Percentiles rank a stretch among this genome's conserved stretches.
phyloP scores from a whole-genome alignment of 2,797 vertebrate species.

The Hapalemur alaotrensis region DNA sequence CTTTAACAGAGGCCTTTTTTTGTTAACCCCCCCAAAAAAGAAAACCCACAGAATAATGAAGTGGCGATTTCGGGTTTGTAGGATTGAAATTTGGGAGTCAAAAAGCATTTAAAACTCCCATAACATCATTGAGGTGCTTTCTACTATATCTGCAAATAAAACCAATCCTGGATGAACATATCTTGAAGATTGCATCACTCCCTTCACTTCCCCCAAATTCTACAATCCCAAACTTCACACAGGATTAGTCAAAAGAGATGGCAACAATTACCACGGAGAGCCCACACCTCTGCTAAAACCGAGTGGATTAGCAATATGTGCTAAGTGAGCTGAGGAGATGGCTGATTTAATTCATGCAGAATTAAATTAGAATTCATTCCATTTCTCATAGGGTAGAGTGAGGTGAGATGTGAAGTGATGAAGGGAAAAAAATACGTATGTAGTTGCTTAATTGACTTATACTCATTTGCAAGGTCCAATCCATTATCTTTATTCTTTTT shows the following conservation, averaged over 20 bases:
- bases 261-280: background rate
- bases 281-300: background rate
- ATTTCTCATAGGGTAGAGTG: constrained; percentile 10
- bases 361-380: background rate
- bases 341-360: background rate
- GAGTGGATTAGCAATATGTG: background rate
- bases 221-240: background rate
- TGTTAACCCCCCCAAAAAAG: background rate
- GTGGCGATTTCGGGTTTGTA: background rate
- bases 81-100: background rate
- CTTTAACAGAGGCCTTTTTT: background rate
- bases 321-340: background rate
- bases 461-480: constrained; percentile 10
- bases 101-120: background rate
- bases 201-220: background rate
- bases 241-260: constrained; percentile 40
- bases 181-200: constrained; percentile 1
- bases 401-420: background rate
- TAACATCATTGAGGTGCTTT: background rate
- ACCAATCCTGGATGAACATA: background rate
- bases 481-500: constrained; percentile 49
- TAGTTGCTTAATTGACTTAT: constrained; percentile 31
- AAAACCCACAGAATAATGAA: background rate
- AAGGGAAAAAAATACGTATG: constrained; percentile 1
- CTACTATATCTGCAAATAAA: background rate